These are phyloP conservation scores for Perca flavescens DNA, from an alignment of 2,113 vertebrate genomes.

Conservation along the genomic window DNA sequence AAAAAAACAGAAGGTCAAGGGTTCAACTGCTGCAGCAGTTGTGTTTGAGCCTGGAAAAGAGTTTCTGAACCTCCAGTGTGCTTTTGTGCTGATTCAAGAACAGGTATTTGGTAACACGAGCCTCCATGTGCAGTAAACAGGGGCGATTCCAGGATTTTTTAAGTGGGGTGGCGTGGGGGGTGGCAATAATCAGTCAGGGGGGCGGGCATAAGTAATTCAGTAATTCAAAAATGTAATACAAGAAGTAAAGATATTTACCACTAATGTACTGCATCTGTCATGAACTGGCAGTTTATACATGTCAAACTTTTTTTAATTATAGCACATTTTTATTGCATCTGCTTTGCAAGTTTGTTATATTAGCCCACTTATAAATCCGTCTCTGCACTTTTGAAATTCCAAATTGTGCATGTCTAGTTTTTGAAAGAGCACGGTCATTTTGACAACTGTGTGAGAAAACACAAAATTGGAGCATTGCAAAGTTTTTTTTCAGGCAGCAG, in stretches of 20 bases:
- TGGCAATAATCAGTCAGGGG: too few species aligned
- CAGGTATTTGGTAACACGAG: too few species aligned
- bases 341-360: background rate
- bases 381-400: conserved; percentile 7
- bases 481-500: background rate
- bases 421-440: background rate
- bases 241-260: background rate
- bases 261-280: background rate
- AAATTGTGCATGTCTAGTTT: background rate
- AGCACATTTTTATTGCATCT: background rate
- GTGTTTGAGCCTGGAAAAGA: background rate
- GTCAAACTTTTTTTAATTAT: background rate
- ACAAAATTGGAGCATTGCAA: rapidly evolving
- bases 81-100: too few species aligned
- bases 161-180: too few species aligned
- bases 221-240: background rate
- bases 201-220: too few species aligned
- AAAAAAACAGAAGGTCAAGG: too few species aligned
- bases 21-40: too few species aligned
- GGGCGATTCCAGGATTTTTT: too few species aligned
- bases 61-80: too few species aligned
- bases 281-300: background rate
- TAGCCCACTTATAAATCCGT: background rate
- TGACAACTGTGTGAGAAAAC: background rate
- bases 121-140: too few species aligned